Base-by-base conservation (phyloP, 2,113 vertebrate genomes). In the Polypterus senegalus region DNA sequence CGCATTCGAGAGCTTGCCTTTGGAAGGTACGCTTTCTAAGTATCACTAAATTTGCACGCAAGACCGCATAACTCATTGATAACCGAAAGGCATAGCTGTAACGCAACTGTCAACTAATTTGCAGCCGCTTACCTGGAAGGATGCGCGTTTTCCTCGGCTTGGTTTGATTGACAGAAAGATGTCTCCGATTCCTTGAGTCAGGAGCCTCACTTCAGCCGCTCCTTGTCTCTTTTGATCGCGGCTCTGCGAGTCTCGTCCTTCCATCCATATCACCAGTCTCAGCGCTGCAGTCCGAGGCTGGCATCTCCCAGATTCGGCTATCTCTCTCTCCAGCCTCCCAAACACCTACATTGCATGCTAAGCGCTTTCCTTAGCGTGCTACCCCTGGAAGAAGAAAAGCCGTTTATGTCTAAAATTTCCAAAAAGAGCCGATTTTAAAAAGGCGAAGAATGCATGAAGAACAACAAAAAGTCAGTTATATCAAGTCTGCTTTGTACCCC, bases 391-490 rank as follows among this genome's bases (percentile, higher is more conserved):
- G 86, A 89, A 92, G 90, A 91, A 91, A 94, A 93, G 89, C 88
- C 89, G 89, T 95, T 95, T 92, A 94, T 89, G 92, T 89, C 89
- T 91, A 91, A 90, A 82, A 81, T 92, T 85, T 87, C 91, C 89
- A 91, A 95, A 92, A 95, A 90, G 86, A 90, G 88, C 89, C 90
- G 89, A 88, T 94, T 91, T 83, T 86, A 81, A 85, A 87, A 84
- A 82, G 82, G 81, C 78, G 88, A 95, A 97, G 93, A 97, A 97
- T 92, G 92, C 90, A 89, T 87, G 83, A 92, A 91, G 92, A 92
- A 97, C 92, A 95, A 97, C 92, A 98, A 95, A 87, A 96, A 97
- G 93, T 97, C 93, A 97, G 88, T 91, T 91, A 89, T 83, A 89
- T 82, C 83, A 88, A 90, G 86, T 87, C 85, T 88, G 85, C 91